These are phyloP conservation scores for Mayetiola destructor DNA, from an alignment of 2,888 invertebrate genomes.

Conservation along the genomic window DNA sequence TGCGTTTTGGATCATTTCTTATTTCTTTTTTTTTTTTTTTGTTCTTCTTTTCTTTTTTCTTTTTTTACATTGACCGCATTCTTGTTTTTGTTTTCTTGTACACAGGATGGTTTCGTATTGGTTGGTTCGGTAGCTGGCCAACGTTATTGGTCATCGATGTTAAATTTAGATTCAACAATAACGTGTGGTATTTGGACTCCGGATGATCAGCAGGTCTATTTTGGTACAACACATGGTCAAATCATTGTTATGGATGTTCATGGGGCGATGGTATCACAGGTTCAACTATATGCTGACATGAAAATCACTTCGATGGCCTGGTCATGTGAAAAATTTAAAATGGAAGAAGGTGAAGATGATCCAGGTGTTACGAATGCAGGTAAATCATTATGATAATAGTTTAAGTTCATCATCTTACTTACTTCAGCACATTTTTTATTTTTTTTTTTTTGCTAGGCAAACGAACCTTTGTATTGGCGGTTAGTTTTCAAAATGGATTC, in stretches of 20 bases:
- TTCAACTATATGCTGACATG: conserved; percentile 72
- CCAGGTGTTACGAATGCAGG: conserved; percentile 41
- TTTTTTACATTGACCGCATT: conserved; percentile 15
- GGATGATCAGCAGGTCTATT: conserved; percentile 92
- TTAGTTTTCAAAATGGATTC: conserved; percentile 77
- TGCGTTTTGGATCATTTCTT: conserved; percentile 28
- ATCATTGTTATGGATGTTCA: conserved; percentile 95
- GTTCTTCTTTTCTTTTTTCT: conserved; percentile 18
- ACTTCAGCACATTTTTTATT: background rate
- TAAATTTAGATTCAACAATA: conserved; percentile 84
- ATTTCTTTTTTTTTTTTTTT: conserved; percentile 17
- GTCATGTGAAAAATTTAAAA: conserved; percentile 96
- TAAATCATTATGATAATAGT: conserved; percentile 20
- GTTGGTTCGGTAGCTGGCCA: conserved; percentile 96
- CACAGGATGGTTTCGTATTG: conserved; percentile 88
- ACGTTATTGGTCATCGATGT: conserved; percentile 95
- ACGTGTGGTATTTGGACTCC: conserved; percentile 98
- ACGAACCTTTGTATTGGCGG: conserved; percentile 65
- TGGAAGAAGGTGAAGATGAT: conserved; percentile 83
- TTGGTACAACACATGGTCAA: conserved; percentile 88
- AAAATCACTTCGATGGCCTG: conserved; percentile 86
- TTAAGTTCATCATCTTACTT: background rate
- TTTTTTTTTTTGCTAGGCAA: conserved; percentile 36
- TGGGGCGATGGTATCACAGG: conserved; percentile 86
- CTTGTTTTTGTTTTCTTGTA: conserved; percentile 15